Evolutionary conservation across 2,888 invertebrate genomes (phyloP).

Genomic region (Himalopsyche anomala): DNA sequence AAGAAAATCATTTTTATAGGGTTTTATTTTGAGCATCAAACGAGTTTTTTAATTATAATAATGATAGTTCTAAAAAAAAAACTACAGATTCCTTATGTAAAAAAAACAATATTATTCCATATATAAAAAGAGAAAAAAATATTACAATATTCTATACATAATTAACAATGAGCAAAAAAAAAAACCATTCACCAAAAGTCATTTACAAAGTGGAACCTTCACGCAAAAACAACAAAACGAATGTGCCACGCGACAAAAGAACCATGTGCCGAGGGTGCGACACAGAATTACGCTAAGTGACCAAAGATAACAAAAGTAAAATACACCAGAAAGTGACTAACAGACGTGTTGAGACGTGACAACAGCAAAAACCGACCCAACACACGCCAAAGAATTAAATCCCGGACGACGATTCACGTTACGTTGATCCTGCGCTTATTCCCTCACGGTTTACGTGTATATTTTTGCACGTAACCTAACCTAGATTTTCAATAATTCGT

Average conservation of each 20-base stretch:
- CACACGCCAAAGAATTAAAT: no score
- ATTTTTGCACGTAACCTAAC: no score
- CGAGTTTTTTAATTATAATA: background rate
- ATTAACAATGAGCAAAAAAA: background rate
- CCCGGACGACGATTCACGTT: no score
- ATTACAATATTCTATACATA: background rate
- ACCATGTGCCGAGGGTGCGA: no score
- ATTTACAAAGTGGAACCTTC: background rate
- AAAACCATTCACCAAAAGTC: conserved; percentile 19
- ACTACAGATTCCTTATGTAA: conserved; percentile 19
- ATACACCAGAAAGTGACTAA: no score
- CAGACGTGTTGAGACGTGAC: no score
- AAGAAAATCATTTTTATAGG: background rate
- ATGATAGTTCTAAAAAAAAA: conserved; percentile 29
- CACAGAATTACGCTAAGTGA: no score
- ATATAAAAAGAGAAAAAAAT: background rate
- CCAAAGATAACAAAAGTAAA: no score
- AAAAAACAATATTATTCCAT: background rate
- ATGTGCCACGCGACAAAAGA: background rate
- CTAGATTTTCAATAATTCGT: no score
- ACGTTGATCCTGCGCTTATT: no score
- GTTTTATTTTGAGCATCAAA: conserved; percentile 25
- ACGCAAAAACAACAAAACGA: background rate
- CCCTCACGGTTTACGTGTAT: no score
- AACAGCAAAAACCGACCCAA: no score